Base-by-base conservation (phyloP, 2,797 vertebrate species). In the Liparis tanakae region DNA sequence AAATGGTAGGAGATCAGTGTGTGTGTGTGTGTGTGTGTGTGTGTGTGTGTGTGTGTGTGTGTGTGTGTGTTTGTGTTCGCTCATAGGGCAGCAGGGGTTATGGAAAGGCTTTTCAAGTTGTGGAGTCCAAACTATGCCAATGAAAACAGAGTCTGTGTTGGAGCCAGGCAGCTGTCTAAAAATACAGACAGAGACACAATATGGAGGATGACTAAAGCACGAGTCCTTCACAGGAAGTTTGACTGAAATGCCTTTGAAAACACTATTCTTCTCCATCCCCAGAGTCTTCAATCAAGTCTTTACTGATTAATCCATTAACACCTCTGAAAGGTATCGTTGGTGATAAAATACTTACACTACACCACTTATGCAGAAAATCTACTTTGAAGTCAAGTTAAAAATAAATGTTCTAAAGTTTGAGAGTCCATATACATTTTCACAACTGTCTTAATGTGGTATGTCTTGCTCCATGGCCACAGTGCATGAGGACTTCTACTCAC, bases 101-200 rank as follows among this genome's bases (percentile, higher is more conserved):
- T 67, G 90, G 79, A 56, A 90, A 91, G 83, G 88, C 86, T 90
- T 92, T 92, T 92, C 89, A 92, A 92, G 88, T 90, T 83, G 89
- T 73, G 79, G 84, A 86, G 87, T 90, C 86, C 77, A 83, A 92
- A 89, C 89, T 90, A 91, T 91, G 90, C 90, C 90, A 92, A 91
- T 91, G 90, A 92, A 92, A 92, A 92, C 90, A 92, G 82, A 90
- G 86, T 89, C 87, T 53, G 15, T 78, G 74, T 68, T 81, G 87
- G 89, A 92, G 90, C 90, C 89, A 82, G 86, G 85, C 91, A 88
- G 88, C 90, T 91, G 89, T 89, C 90, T 92, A 90, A 91, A 91
- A 93, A 93, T 93, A 93, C 78, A 88, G 85, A 72, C 82, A 46
- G 81, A 92, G 91, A 90, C 90, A 92, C 88, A 93, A 93, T 90